Percentiles rank a stretch among this genome's conserved stretches.
Evolutionary conservation across 2,113 vertebrate species (phyloP).

Genomic region (Columba livia): DNA sequence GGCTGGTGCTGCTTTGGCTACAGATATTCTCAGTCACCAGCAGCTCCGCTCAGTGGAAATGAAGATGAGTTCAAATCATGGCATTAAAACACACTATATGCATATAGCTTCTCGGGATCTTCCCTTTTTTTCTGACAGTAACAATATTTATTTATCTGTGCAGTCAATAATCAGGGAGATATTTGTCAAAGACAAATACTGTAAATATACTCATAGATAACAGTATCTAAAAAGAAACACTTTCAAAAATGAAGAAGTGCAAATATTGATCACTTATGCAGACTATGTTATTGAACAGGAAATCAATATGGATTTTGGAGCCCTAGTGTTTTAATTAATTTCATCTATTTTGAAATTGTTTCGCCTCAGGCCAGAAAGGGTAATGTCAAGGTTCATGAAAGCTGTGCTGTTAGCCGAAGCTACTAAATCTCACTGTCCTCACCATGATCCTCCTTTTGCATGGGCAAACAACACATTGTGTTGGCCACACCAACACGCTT

Average conservation of each 20-base stretch:
- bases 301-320: background rate
- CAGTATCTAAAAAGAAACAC: background rate
- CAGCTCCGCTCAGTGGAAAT: background rate
- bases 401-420: background rate
- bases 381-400: background rate
- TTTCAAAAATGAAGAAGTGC: background rate
- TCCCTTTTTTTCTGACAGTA: background rate
- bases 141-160: background rate
- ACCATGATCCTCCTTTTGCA: background rate
- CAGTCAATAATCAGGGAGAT: background rate
- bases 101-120: background rate
- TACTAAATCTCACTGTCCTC: background rate
- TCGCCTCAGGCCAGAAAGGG: background rate
- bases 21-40: background rate
- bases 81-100: background rate
- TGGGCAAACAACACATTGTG: background rate
- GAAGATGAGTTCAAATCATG: background rate
- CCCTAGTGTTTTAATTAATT: background rate
- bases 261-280: background rate
- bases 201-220: background rate
- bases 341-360: background rate
- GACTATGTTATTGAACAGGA: background rate
- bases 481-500: background rate
- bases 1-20: background rate
- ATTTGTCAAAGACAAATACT: background rate